Conservation (phyloP, 1,140 invertebrate species). For the Lepidurus arcticus region DNA sequence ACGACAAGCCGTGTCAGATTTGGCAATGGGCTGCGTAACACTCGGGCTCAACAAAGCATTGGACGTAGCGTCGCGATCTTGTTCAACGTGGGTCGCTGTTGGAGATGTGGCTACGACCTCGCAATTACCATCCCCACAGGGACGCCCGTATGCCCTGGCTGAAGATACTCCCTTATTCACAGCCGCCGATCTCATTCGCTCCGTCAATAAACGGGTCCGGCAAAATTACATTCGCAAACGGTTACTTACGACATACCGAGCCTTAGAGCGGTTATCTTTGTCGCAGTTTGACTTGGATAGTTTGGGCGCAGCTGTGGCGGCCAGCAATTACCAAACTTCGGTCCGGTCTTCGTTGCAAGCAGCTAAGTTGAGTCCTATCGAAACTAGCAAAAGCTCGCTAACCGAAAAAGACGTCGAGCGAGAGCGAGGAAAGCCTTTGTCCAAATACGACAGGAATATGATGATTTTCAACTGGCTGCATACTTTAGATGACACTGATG, state of each 20-base stretch:
- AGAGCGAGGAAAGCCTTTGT: slow-evolving; percentile 71
- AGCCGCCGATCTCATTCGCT: slow-evolving; percentile 65
- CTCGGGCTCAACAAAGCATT: slow-evolving; percentile 52
- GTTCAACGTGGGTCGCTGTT: slow-evolving; percentile 79
- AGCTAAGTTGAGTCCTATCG: slow-evolving; percentile 22
- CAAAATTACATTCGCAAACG: slow-evolving; percentile 67
- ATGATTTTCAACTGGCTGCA: slow-evolving; percentile 90
- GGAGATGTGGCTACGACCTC: slow-evolving; percentile 54
- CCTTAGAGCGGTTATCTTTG: slow-evolving; percentile 70
- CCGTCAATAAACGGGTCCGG: slow-evolving; percentile 75
- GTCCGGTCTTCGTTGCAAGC: not conserved
- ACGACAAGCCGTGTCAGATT: slow-evolving; percentile 55
- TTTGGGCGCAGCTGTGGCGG: slow-evolving; percentile 54
- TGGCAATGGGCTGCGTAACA: slow-evolving; percentile 45
- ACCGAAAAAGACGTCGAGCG: slow-evolving; percentile 72
- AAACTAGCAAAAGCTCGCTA: slow-evolving; percentile 44
- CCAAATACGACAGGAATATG: slow-evolving; percentile 83
- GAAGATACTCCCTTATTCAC: slow-evolving; percentile 50
- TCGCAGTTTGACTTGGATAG: slow-evolving; percentile 74
- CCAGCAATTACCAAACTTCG: slow-evolving; percentile 17
- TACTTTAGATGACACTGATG: slow-evolving; percentile 60
- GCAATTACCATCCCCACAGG: slow-evolving; percentile 65
- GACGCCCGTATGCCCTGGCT: slow-evolving; percentile 48
- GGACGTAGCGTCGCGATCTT: slow-evolving; percentile 68
- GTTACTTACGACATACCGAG: slow-evolving; percentile 71